These are phyloP conservation scores for Oncorhynchus keta DNA, from an alignment of 2,113 vertebrate species.

Conservation along the genomic window DNA sequence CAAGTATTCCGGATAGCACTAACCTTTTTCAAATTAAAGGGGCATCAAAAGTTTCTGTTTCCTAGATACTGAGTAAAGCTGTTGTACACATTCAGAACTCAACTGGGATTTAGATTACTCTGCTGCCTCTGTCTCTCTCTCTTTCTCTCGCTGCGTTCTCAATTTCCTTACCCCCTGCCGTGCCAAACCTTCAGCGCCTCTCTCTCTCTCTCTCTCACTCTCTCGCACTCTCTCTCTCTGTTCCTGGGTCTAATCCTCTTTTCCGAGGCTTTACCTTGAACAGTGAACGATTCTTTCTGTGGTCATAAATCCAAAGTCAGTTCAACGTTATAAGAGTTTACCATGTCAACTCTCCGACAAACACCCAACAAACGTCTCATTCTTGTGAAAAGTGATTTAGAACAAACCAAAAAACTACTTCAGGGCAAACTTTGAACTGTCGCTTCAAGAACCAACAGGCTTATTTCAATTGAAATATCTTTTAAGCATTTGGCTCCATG, in stretches of 20 bases:
- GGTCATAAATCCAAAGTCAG: background rate
- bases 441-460: background rate
- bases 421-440: conserved; percentile 13
- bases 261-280: conserved; percentile 1
- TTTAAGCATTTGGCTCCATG: conserved; percentile 20
- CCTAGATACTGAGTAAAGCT: conserved; percentile 62
- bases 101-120: no score
- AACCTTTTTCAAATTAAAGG: conserved; percentile 67
- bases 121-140: no score
- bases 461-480: background rate
- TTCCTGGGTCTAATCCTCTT: conserved; percentile 11
- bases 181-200: background rate
- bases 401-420: background rate
- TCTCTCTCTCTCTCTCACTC: background rate
- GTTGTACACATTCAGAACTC: conserved; percentile 36
- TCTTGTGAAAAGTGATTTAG: background rate
- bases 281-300: background rate
- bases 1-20: no score
- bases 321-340: background rate
- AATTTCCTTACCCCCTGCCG: conserved; percentile 27
- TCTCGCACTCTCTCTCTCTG: background rate
- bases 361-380: background rate
- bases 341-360: background rate
- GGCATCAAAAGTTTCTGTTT: conserved; percentile 71
- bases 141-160: conserved; percentile 5